phyloP scores from a whole-genome alignment of 2,113 vertebrate species.

The Erinaceus europaeus region DNA sequence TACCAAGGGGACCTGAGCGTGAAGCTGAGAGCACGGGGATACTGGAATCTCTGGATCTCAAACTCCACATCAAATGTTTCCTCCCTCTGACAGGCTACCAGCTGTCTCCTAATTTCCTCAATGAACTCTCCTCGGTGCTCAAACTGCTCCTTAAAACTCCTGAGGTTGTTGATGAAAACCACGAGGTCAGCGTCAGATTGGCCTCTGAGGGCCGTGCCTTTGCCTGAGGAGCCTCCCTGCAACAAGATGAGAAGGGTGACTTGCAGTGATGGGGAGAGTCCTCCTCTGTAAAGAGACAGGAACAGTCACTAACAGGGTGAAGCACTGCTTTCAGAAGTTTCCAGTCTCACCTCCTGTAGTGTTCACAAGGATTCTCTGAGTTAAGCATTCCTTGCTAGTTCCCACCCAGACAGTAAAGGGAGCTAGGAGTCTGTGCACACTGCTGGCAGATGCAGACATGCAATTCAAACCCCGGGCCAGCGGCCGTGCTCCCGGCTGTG shows the following conservation, averaged over 20 bases:
- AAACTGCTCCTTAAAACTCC: conserved; percentile 48
- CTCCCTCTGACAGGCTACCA: not conserved
- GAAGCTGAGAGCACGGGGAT: conserved; percentile 39
- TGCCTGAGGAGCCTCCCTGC: conserved; percentile 56
- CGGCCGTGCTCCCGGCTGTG: not conserved
- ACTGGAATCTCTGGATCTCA: fast-evolving
- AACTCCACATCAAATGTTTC: fast-evolving
- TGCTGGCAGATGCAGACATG: too few species aligned
- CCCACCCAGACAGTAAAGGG: too few species aligned
- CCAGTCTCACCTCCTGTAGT: fast-evolving
- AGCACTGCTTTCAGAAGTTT: fast-evolving
- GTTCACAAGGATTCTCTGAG: not conserved
- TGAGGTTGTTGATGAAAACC: conserved; percentile 45
- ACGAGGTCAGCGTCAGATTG: conserved; percentile 63
- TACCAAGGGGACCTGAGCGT: fast-evolving
- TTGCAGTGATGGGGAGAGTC: not conserved
- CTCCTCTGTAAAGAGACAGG: not conserved
- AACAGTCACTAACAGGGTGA: not conserved
- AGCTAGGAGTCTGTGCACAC: too few species aligned
- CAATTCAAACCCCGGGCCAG: too few species aligned
- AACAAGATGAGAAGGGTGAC: not conserved
- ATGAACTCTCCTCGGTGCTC: not conserved
- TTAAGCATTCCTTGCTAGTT: too few species aligned
- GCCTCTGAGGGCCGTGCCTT: conserved; percentile 50
- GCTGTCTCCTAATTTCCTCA: not conserved